Base-by-base conservation (phyloP, 2,888 invertebrate genomes). In the Malachius bipustulatus region DNA sequence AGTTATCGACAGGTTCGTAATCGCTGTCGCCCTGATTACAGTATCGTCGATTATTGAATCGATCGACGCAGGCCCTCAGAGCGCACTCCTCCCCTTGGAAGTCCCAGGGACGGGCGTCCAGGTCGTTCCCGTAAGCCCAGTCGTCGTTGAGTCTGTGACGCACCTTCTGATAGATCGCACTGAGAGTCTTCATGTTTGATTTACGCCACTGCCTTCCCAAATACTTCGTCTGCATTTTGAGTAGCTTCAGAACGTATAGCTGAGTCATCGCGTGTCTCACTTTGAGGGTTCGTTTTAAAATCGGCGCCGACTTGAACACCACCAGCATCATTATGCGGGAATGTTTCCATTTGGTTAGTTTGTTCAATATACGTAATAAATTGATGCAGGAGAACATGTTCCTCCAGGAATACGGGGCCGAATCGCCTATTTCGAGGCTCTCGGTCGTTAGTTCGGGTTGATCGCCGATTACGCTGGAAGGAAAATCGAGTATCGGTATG, bases 221-320 rank as follows among this genome's bases (percentile, higher is more conserved):
- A 66, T 97, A 98, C 58, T 97, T 94, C 1, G 97, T 96, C 68
- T 99, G 98, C 93, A 98, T 96, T 69, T 99, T 99, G 9, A 99
- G 67, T 38, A 99, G 67, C 63, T 99, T 99, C 41, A 99, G 69
- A 6, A 96, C 90, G 63, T 98, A 99, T 47, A 98, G 70, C 65
- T 99, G 98, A 76, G 97, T 88, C 75, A 98, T 82, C 4, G 93
- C 89, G 59, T 96, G 90, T 34, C 88, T 75, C 2, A 91, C 89
- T 75, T 96, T 93, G 9, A 99, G 70, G 1, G 96, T 89, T 47
- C 94, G 77, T 64, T 97, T 97, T 38, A 99, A 67, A 52, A 98
- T 97, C 2, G 98, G 97, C 3, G 98, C 96, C 38, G 97, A 97
- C 66, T 99, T 99, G 62, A 98, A 98, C 6, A 98, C 96, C 16